Base-by-base conservation (phyloP, 2,888 invertebrate species). In the Lasioglossum vierecki region DNA sequence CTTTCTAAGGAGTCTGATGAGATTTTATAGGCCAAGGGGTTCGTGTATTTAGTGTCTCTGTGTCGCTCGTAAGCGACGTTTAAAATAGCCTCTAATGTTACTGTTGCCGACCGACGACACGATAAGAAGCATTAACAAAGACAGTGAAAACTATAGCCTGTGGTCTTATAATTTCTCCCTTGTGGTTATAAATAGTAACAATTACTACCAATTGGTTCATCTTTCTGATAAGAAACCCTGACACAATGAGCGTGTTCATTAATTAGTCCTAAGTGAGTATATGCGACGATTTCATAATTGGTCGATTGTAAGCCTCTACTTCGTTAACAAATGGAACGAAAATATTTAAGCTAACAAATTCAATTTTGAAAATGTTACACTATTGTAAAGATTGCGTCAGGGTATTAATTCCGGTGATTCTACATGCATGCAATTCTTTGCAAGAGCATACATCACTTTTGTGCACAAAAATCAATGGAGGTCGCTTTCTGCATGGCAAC, bases 91-190 rank as follows among this genome's bases (percentile, higher is more conserved):
- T 57, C 1, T n/a, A 57, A n/a, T 57, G 57, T 9, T 11, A n/a
- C 57, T 57, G 57, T 57, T 11, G 57, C n/a, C 9, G n/a, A 57
- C n/a, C 57, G 57, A 57, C n/a, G 57, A n/a, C 9, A 57, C 57
- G n/a, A 57, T 57, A n/a, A 57, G 57, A n/a, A 57, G n/a, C 9
- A 57, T 57, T 57, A 57, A 57, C 49, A 57, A 57, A 57, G n/a
- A 57, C 57, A n/a, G n/a, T 57, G 9, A 57, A 57, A 57, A 9
- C n/a, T 57, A 57, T 57, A n/a, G n/a, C n/a, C 22, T 57, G 22
- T 49, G 6, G 6, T 22, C 22, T 49, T 22, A 22, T 49, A 46
- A 57, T 57, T 57, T 57, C 57, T 57, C n/a, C 22, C 57, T 57
- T 57, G 22, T 8, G n/a, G 9, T 15, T n/a, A 57, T 57, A n/a